Evolutionary conservation across 2,888 invertebrate genomes (phyloP), one percentile per base, ranked within the genome.

Genomic region (Drosophila anomalata): DNA sequence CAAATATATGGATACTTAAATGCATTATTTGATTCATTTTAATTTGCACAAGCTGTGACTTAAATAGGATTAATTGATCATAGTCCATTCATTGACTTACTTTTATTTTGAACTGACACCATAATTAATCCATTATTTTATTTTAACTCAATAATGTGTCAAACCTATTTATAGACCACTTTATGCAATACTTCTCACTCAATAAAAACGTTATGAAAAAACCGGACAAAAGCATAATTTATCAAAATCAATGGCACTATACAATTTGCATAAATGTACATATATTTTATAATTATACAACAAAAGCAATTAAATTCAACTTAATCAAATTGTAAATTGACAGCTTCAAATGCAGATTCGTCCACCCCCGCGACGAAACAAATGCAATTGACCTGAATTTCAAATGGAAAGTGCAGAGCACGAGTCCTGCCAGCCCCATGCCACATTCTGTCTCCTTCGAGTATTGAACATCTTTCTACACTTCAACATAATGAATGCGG

Each of bases 231-330:
- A 44, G 31, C 57, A 77, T 76, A 60, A 80, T 83, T 81, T 78
- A 84, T 82, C 76, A 84, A 78, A 69, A 77, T 75, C 52, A 75
- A 79, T 69, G 78, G 56, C 65, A 71, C 69, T 68, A 67, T 68
- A 72, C 76, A 76, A 82, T 81, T 82, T 76, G 75, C 76, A 79
- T 72, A 77, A 73, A 77, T 73, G 74, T 75, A 79, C 72, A 77
- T 73, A 77, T 74, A 77, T 74, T 71, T 72, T 76, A 81, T 77
- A 68, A 73, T 74, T 67, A 73, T 59, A 47, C 53, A 80, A 67
- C 83, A 79, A 83, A 83, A 80, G 68, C 81, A 82, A 82, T 82
- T 81, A 82, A 82, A 82, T 78, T 70, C 61, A 77, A 79, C 84
- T 82, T 84, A 82, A 84, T 84, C 82, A 84, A 82, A 82, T 77